These are phyloP conservation scores for Andricus curvator DNA, from an alignment of 2,888 invertebrate species.

Conservation along the genomic window DNA sequence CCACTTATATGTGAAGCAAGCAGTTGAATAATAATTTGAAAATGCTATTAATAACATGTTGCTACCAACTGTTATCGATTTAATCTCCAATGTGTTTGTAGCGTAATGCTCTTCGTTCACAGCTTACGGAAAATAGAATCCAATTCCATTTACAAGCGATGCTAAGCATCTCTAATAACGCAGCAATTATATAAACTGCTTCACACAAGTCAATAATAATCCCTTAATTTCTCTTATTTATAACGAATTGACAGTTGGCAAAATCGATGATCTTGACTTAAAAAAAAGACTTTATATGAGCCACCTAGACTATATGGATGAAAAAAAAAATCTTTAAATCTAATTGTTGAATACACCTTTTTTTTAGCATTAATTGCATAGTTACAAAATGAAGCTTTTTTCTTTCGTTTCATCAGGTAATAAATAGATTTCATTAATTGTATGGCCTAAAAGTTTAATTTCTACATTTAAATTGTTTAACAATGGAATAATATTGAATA, in stretches of 20 bases:
- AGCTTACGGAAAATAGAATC: conserved; percentile 31
- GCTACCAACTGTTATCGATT: conserved; percentile 30
- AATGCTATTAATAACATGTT: conserved; percentile 35
- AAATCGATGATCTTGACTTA: neutral
- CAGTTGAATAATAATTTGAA: conserved; percentile 18
- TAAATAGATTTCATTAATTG: too few relatives aligned
- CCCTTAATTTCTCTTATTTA: too few relatives aligned
- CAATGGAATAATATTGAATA: too few relatives aligned
- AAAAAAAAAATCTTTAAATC: too few relatives aligned
- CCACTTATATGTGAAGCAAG: neutral
- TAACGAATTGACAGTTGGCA: too few relatives aligned
- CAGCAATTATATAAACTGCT: neutral
- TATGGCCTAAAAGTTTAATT: too few relatives aligned
- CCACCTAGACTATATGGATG: neutral
- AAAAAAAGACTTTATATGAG: neutral
- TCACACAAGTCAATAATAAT: neutral
- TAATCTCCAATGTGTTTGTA: conserved; percentile 22
- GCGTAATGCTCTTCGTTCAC: conserved; percentile 5
- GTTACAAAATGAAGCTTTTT: too few relatives aligned
- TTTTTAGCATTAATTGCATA: too few relatives aligned
- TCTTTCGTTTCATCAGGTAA: too few relatives aligned
- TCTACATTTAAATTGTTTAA: too few relatives aligned
- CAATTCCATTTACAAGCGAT: conserved; percentile 20
- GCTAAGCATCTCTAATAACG: conserved; percentile 26
- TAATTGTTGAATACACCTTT: too few relatives aligned